Conservation (phyloP, 2,113 vertebrate species). For the Vireo altiloquus region DNA sequence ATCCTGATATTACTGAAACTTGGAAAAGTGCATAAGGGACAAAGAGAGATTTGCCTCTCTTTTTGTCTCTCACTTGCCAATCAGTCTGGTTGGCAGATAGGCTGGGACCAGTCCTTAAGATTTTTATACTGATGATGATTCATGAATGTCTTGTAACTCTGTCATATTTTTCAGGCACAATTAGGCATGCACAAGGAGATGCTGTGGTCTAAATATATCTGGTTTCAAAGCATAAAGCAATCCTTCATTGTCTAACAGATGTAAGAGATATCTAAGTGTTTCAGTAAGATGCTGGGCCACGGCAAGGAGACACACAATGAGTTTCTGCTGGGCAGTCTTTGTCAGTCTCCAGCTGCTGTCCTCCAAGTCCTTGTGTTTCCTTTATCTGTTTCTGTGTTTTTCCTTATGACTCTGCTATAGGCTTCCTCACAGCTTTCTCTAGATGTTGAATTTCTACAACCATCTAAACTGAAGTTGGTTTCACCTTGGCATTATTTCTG, state of each 20-base stretch:
- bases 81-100: not conserved
- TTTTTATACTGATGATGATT: not conserved
- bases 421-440: not conserved
- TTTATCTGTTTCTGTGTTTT: not conserved
- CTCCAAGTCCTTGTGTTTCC: not conserved
- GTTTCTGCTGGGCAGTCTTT: not conserved
- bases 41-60: not conserved
- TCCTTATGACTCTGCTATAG: not conserved
- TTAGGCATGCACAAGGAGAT: not conserved
- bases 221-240: not conserved
- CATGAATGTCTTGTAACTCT: not conserved
- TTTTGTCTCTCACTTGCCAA: not conserved
- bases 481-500: not conserved
- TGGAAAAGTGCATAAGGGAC: not conserved
- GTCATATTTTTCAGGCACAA: not conserved
- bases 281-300: not conserved
- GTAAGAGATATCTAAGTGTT: not conserved
- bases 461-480: not conserved
- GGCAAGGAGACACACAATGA: not conserved
- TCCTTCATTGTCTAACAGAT: not conserved
- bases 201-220: not conserved
- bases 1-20: not conserved
- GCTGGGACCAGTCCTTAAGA: not conserved
- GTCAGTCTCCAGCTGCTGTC: not conserved
- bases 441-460: not conserved